Conservation (phyloP, 2,113 vertebrate species). For the Nerophis ophidion region DNA sequence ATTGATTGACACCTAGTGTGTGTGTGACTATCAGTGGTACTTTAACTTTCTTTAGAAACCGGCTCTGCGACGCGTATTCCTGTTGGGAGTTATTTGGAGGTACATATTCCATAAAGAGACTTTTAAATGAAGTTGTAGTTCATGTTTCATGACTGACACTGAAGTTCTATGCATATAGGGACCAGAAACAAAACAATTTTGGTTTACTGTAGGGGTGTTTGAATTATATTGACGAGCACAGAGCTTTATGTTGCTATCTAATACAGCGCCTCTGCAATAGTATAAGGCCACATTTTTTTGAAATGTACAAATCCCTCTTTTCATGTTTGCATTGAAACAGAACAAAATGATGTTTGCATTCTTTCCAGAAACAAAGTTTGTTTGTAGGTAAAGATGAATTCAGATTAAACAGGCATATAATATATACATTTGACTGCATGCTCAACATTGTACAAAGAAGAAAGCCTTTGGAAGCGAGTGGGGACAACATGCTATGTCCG, state of each 20-base stretch:
- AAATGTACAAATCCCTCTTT: too few species aligned
- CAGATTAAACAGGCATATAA: neutral
- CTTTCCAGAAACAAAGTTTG: neutral
- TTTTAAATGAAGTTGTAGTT: too few species aligned
- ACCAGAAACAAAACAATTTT: too few species aligned
- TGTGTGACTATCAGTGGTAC: too few species aligned
- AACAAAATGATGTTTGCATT: neutral
- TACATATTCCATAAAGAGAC: too few species aligned
- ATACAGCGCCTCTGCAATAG: neutral
- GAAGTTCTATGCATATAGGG: too few species aligned
- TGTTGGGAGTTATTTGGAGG: too few species aligned
- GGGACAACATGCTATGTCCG: conserved; percentile 35
- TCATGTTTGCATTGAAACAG: neutral
- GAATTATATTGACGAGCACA: too few species aligned
- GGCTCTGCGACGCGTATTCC: too few species aligned
- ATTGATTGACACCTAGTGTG: too few species aligned
- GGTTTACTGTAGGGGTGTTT: neutral
- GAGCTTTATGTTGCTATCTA: neutral
- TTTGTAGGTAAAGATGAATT: neutral
- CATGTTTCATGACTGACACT: too few species aligned
- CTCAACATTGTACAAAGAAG: neutral
- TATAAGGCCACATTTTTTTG: neutral
- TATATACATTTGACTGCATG: neutral
- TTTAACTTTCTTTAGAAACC: too few species aligned
- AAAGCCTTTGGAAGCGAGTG: conserved; percentile 10